Evolutionary conservation across 2,888 invertebrate genomes (phyloP).

Genomic region (Bembecia ichneumoniformis): DNA sequence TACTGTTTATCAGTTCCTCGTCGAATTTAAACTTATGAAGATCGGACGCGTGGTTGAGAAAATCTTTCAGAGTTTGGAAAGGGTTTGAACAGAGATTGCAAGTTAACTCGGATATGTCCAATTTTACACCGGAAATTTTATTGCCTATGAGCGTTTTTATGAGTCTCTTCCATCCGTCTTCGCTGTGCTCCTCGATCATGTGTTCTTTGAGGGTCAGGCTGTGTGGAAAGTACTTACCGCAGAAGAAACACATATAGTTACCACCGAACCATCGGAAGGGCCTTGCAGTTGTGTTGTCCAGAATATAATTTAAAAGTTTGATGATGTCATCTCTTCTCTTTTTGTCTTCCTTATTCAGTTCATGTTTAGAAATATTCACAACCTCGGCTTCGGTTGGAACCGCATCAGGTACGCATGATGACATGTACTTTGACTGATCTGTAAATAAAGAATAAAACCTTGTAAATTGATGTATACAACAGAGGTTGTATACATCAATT

Average conservation of each 20-base stretch:
- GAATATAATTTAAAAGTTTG: conserved; percentile 12
- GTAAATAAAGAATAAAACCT: too few relatives aligned
- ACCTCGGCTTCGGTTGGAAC: too few relatives aligned
- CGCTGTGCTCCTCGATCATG: conserved; percentile 22
- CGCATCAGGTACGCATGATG: too few relatives aligned
- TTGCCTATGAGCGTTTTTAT: conserved; percentile 12
- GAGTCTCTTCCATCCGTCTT: conserved; percentile 21
- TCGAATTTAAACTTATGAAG: conserved; percentile 20
- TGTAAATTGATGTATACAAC: too few relatives aligned
- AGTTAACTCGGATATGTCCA: conserved; percentile 30
- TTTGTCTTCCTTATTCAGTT: background rate
- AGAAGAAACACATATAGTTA: conserved; percentile 36
- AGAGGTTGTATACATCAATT: too few relatives aligned
- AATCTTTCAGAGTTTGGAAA: conserved; percentile 20
- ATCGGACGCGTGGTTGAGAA: conserved; percentile 21
- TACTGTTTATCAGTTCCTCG: conserved; percentile 12
- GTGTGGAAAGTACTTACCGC: conserved; percentile 26
- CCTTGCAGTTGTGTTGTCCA: conserved; percentile 30
- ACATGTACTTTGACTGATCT: too few relatives aligned
- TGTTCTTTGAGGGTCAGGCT: conserved; percentile 23
- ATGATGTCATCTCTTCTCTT: background rate
- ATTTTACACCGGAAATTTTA: conserved; percentile 21
- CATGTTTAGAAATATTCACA: too few relatives aligned
- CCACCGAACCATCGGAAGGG: conserved; percentile 35
- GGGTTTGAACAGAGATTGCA: conserved; percentile 30